Percentiles rank a stretch among this genome's conserved stretches.
These are phyloP conservation scores for Neostethus bicornis DNA, from an alignment of 2,797 vertebrate genomes.

Conservation along the genomic window DNA sequence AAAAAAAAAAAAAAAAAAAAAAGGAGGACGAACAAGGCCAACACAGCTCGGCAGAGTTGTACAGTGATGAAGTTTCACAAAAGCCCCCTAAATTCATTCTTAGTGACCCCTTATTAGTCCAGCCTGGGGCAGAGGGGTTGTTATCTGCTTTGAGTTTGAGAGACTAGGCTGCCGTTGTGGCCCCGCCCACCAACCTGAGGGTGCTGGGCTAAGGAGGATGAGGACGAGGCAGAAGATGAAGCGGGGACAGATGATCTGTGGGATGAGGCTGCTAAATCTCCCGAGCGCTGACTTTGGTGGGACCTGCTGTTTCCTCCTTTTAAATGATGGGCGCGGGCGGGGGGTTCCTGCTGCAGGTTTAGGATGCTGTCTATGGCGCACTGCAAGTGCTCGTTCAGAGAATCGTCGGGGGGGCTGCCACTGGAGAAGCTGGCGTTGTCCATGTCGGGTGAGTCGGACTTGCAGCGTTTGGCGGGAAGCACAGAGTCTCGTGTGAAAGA, in stretches of 20 bases:
- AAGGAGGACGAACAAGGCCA: constrained; percentile 77
- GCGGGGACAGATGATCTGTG: constrained; percentile 74
- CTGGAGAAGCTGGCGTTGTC: constrained; percentile 96
- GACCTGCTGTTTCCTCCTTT: constrained; percentile 67
- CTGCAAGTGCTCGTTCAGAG: constrained; percentile 92
- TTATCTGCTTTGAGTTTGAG: constrained; percentile 97
- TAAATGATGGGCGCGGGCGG: constrained; percentile 63
- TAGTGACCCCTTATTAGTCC: constrained; percentile 48
- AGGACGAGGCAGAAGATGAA: constrained; percentile 71
- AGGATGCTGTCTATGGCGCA: constrained; percentile 97
- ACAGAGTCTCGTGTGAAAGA: constrained; percentile 83
- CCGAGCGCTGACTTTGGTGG: constrained; percentile 79
- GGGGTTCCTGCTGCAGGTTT: constrained; percentile 89
- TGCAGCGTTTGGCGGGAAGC: constrained; percentile 87
- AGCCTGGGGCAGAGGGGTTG: constrained; percentile 71
- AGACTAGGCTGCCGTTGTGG: constrained; percentile 90
- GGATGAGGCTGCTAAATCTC: constrained; percentile 66
- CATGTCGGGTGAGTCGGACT: constrained; percentile 90
- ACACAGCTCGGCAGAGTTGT: constrained; percentile 74
- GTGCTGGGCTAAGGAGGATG: constrained; percentile 80
- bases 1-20: too few species aligned
- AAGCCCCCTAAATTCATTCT: constrained; percentile 52
- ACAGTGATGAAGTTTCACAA: constrained; percentile 72
- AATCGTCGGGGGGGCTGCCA: constrained; percentile 91
- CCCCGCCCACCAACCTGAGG: constrained; percentile 84